These are phyloP conservation scores for Dendrocincla tyrannina DNA, from an alignment of 2,797 vertebrate genomes.

Conservation along the genomic window DNA sequence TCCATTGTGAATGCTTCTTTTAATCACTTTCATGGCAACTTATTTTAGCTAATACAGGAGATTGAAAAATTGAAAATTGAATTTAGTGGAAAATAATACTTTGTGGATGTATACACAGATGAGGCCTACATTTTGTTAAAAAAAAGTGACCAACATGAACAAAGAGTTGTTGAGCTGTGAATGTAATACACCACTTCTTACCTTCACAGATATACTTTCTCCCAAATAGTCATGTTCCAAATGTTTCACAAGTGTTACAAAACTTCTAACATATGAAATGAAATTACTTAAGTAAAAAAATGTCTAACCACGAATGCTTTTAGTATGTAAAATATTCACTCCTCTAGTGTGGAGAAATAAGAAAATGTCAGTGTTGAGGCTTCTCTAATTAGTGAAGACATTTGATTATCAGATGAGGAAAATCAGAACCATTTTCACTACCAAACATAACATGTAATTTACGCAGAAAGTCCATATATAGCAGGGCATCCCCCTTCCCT, in stretches of 20 bases:
- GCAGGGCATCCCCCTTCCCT: background rate
- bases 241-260: background rate
- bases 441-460: background rate
- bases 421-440: background rate
- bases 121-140: background rate
- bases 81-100: background rate
- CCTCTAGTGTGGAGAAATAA: background rate
- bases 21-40: background rate
- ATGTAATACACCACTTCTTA: background rate
- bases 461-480: background rate
- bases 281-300: background rate
- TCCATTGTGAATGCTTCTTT: background rate
- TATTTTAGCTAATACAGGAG: background rate
- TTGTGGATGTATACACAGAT: background rate
- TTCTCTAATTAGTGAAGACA: background rate
- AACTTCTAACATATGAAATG: background rate
- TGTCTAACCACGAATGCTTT: background rate
- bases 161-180: background rate
- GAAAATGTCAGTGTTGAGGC: background rate
- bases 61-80: background rate
- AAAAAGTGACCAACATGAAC: background rate
- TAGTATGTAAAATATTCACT: background rate
- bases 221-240: background rate
- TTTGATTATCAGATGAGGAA: background rate
- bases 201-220: background rate